A percentile compares a stretch with the other conserved stretches of the same genome.
Conservation (phyloP, 2,888 invertebrate species). For the Caenorhabditis afra region DNA sequence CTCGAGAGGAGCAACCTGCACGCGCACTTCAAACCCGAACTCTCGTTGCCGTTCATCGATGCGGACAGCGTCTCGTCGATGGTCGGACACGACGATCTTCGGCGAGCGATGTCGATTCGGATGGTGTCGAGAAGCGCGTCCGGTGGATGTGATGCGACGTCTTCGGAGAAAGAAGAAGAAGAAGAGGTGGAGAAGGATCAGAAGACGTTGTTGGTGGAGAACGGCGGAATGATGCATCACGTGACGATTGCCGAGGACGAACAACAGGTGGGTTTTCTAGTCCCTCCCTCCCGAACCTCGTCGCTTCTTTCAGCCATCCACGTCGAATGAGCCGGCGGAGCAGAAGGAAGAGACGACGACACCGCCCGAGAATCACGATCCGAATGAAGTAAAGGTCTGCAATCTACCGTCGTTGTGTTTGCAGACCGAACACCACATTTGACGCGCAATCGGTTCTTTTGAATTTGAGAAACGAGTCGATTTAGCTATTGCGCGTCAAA, state of each 20-base stretch:
- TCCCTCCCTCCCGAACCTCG: too few species aligned
- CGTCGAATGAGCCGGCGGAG: constrained; percentile 47
- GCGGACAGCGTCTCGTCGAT: constrained; percentile 74
- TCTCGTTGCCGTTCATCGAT: constrained; percentile 78
- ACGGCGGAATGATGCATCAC: constrained; percentile 46
- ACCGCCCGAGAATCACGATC: constrained; percentile 32
- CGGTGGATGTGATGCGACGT: constrained; percentile 1
- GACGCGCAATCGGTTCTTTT: too few species aligned
- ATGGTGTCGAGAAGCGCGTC: constrained; percentile 19
- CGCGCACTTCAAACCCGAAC: constrained; percentile 61
- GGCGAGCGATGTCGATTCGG: constrained; percentile 53
- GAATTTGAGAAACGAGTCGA: too few species aligned
- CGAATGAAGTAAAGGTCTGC: constrained; percentile 51
- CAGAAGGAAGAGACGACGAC: constrained; percentile 50
- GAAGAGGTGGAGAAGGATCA: not conserved
- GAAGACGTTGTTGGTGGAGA: constrained; percentile 13
- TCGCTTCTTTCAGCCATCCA: constrained; percentile 30
- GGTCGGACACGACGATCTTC: constrained; percentile 70
- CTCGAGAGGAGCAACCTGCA: constrained; percentile 38
- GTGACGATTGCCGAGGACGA: constrained; percentile 45
- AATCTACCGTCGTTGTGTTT: too few species aligned
- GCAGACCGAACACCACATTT: too few species aligned
- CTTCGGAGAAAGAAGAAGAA: constrained; percentile 3
- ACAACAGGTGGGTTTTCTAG: constrained; percentile 35
- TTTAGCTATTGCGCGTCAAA: too few species aligned